Evolutionary conservation across 2,888 invertebrate species (phyloP), one percentile per base, ranked within the genome.

Genomic region (Euzophera pinguis): DNA sequence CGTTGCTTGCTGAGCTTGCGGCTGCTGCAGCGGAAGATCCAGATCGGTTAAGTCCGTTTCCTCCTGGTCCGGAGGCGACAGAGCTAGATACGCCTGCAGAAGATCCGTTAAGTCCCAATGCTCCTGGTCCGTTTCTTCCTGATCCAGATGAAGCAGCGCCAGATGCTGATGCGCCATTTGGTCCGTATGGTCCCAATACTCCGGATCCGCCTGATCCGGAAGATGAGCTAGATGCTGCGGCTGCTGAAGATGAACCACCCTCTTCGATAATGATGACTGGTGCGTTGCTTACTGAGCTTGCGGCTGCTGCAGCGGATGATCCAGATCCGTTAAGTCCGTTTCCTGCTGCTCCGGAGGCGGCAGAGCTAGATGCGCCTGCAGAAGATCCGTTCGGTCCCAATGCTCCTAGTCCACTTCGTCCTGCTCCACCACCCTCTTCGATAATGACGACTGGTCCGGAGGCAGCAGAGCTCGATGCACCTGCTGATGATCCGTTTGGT

Each of bases 1-100:
- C 17, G 8, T 8, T 38, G 72, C 73, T n/a, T 77, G 78, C 50
- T 75, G 72, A 58, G 59, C 65, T n/a, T 29, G 49, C 59, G 9
- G 53, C 53, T 34, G 50, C 45, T 1, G 32, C 32, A 32, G 32
- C 32, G 1, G n/a, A n/a, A n/a, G 48, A 48, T 22, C 22, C 47
- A 9, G 35, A 22, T 12, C 48, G 37, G 9, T 38, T 22, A 12
- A 16, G 17, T 12, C 35, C 37, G 12, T 37, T 8, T 1, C 3
- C 16, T 9, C 35, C 22, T n/a, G 22, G 12, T 37, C 35, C 48
- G 1, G 35, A 17, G 16, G 35, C 22, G 37, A n/a, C n/a, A n/a
- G n/a, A n/a, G n/a, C 35, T 17, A 0, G 47, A 32, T n/a, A 32
- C 34, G 16, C 32, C 1, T 0, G 16, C 1, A 16, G 34, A 13